These are phyloP conservation scores for Rhimphoctona megacephalus DNA, from an alignment of 2,888 invertebrate genomes.

Conservation along the genomic window DNA sequence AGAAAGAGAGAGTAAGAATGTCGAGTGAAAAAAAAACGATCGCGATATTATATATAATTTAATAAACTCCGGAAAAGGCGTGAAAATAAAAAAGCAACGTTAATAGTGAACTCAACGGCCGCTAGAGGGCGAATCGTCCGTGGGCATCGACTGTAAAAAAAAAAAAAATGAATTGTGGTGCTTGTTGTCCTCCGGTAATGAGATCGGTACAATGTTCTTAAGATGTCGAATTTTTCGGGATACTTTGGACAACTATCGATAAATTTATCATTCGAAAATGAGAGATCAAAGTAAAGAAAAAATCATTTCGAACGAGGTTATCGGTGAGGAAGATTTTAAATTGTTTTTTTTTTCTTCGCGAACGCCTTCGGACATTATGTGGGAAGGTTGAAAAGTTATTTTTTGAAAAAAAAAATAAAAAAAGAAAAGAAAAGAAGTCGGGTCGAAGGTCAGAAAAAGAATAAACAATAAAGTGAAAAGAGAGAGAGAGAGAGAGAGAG, in stretches of 20 bases:
- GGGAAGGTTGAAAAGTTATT: conserved; percentile 42
- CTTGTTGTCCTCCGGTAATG: conserved; percentile 66
- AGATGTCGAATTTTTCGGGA: conserved; percentile 31
- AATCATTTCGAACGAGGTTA: not conserved
- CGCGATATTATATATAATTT: conserved; percentile 31
- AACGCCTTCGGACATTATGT: conserved; percentile 30
- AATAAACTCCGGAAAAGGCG: not conserved
- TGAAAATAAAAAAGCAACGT: conserved; percentile 11
- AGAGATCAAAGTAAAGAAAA: conserved; percentile 3
- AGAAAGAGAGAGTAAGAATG: conserved; percentile 19
- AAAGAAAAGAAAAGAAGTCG: not conserved
- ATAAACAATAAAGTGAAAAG: conserved; percentile 30
- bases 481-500: too few species aligned
- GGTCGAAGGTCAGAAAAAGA: conserved; percentile 16
- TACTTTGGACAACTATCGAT: not conserved
- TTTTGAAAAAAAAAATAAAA: conserved; percentile 25
- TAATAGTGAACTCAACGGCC: conserved; percentile 5
- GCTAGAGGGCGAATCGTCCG: conserved; percentile 52
- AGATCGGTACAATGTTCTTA: conserved; percentile 69
- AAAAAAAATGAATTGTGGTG: conserved; percentile 61
- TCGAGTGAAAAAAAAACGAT: conserved; percentile 25
- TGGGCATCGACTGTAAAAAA: conserved; percentile 59
- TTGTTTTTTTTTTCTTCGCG: not conserved
- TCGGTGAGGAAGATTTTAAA: not conserved
- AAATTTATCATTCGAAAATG: not conserved